Evolutionary conservation across 2,113 vertebrate genomes (phyloP), one percentile per base, ranked within the genome.

Genomic region (Nyctereutes procyonoides): DNA sequence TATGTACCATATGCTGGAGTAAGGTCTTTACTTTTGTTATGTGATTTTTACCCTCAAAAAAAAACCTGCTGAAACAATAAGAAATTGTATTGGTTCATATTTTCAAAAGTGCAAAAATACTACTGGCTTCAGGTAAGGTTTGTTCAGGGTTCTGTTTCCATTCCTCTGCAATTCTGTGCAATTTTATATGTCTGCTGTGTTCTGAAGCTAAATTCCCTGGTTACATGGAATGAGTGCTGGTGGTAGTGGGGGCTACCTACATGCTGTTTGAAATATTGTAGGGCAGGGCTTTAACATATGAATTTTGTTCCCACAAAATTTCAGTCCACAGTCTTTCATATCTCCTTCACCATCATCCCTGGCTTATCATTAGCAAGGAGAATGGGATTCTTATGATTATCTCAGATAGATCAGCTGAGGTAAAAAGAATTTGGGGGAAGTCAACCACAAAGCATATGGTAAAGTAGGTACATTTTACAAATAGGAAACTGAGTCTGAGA

Each of bases 141-240:
- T 84, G 38, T n/a, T 79, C 77, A 69, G 71, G 71, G 4, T 11
- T 74, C n/a, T 71, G 26, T 51, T 56, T 80, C 35, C 65, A 74
- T 74, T 80, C 73, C 35, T 19, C 30, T 67, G 43, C 10, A 80
- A n/a, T 74, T 89, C 79, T 94, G 8, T 86, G 63, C 77, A 67
- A 53, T 67, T 83, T 10, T 82, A 11, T 43, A 35, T 26, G 11
- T 60, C 48, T 83, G 14, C 43, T 77, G 71, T 81, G 4, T 77
- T 93, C 38, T 53, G 38, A 95, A 58, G 55, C 56, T 95, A 38
- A 79, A 73, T 91, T 96, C 28, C 88, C 85, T 74, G 55, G 55
- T 60, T 48, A 20, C 48, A 1, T 67, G 26, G 55, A 83, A 65
- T 48, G 62, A 14, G 76, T 60, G 62, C 55, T 88, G 32, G 24